Base-by-base conservation (phyloP, 2,113 vertebrate species). In the Oceanodroma tethys region DNA sequence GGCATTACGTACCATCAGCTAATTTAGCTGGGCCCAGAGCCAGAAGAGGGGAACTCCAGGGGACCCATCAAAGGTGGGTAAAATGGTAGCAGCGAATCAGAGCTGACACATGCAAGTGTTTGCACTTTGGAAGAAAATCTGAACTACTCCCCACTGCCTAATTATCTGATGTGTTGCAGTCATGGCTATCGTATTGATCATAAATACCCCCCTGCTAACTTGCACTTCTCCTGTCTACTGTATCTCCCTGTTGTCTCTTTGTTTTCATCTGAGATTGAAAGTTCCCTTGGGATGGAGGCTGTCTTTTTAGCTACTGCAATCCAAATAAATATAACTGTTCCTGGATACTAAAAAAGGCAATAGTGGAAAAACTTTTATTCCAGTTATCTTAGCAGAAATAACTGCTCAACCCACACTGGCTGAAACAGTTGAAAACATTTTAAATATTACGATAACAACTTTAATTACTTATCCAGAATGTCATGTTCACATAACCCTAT, bases 61-160 rank as follows among this genome's bases (percentile, higher is more conserved):
- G 81, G 62, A 91, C 29, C 9, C n/a, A 85, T 76, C 36, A 89
- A 75, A 62, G 62, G 22, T 58, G 42, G 26, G 25, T 67, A 87
- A 95, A 84, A 93, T 34, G 66, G 83, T 47, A 95, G 70, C 22
- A 22, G 81, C 45, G 48, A 85, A 78, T 91, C 84, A 40, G 70
- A 87, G 66, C 71, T 91, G 89, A 93, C 58, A 94, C 62, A 66
- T 59, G 78, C 83, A 95, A 91, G 83, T 30, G 48, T 73, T 74
- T 63, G 78, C 56, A 92, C 72, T 81, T 79, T 27, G 78, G 30
- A 97, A 93, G 25, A 75, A 95, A 94, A 91, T 36, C 45, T 73
- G 15, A 97, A 95, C 48, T 90, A n/a, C 78, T 96, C 93, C 84
- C 84, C 55, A 34, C 81, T 91, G 91, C 70, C 87, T 93, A 94